phyloP scores from a whole-genome alignment of 2,797 vertebrate genomes.

The Schizopygopsis malacanthus region DNA sequence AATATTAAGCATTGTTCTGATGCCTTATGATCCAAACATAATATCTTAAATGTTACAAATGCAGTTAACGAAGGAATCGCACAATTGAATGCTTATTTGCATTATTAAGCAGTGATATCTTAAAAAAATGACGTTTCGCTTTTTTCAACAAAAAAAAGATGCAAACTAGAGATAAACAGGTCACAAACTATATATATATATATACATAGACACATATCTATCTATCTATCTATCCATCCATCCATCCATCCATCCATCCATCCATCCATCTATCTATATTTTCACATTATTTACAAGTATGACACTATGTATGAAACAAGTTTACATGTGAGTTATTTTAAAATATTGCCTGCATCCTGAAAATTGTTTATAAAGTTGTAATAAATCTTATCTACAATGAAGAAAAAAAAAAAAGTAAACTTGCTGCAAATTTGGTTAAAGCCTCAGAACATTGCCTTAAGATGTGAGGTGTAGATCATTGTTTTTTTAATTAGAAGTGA shows the following conservation, averaged over 20 bases:
- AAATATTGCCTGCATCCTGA: not conserved
- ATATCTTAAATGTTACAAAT: not conserved
- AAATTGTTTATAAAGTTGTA: not conserved
- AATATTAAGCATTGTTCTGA: not conserved
- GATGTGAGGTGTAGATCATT: not conserved
- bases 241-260: not conserved
- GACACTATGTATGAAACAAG: not conserved
- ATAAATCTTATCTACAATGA: not conserved
- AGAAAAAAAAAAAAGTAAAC: not conserved
- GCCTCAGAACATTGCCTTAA: not conserved
- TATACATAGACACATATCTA: too few species aligned
- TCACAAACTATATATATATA: not conserved
- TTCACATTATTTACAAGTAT: not conserved
- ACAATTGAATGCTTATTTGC: not conserved
- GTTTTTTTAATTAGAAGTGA: not conserved
- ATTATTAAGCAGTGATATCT: not conserved
- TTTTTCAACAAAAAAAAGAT: not conserved
- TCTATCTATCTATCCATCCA: too few species aligned
- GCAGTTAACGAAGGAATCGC: not conserved
- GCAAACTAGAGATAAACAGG: not conserved
- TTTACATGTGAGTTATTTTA: not conserved
- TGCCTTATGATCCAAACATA: not conserved
- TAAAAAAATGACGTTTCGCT: not conserved
- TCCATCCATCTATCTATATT: not conserved
- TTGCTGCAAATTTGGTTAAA: not conserved